These are phyloP conservation scores for Aromia moschata DNA, from an alignment of 2,888 invertebrate genomes.

Conservation along the genomic window DNA sequence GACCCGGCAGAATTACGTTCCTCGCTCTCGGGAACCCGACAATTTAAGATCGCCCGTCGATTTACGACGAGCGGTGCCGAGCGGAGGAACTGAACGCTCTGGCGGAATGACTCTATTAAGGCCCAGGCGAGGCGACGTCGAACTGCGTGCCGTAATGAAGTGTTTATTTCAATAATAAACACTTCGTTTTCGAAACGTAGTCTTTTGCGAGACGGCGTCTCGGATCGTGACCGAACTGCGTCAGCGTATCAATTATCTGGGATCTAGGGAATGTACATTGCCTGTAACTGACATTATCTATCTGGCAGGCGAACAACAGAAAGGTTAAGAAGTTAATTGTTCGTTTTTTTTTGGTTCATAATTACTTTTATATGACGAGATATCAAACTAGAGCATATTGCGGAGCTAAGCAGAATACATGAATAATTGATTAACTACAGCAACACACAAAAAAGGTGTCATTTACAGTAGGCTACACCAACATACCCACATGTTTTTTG, in stretches of 20 bases:
- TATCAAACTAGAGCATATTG: too few relatives aligned
- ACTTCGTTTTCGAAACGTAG: constrained; percentile 11
- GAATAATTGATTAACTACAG: too few relatives aligned
- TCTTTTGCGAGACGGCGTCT: background rate
- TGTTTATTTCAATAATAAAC: constrained; percentile 23
- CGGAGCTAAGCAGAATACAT: too few relatives aligned
- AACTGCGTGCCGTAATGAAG: constrained; percentile 16
- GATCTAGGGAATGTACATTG: constrained; percentile 3
- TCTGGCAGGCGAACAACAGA: background rate
- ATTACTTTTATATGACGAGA: too few relatives aligned
- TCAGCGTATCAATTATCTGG: constrained; percentile 7
- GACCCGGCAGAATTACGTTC: constrained; percentile 41
- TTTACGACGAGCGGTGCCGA: constrained; percentile 30
- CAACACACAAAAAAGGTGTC: too few relatives aligned
- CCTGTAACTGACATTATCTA: constrained; percentile 3
- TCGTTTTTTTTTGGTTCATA: too few relatives aligned
- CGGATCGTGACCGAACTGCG: constrained; percentile 10
- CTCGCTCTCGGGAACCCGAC: constrained; percentile 38
- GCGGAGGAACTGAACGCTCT: background rate
- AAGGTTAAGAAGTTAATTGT: constrained; percentile 12
- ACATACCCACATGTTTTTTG: too few relatives aligned
- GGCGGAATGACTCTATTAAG: background rate
- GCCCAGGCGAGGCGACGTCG: background rate
- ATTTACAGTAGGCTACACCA: too few relatives aligned
- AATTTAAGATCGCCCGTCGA: constrained; percentile 37